Base-by-base conservation (phyloP, 2,113 vertebrate species). In the Marmota monax region DNA sequence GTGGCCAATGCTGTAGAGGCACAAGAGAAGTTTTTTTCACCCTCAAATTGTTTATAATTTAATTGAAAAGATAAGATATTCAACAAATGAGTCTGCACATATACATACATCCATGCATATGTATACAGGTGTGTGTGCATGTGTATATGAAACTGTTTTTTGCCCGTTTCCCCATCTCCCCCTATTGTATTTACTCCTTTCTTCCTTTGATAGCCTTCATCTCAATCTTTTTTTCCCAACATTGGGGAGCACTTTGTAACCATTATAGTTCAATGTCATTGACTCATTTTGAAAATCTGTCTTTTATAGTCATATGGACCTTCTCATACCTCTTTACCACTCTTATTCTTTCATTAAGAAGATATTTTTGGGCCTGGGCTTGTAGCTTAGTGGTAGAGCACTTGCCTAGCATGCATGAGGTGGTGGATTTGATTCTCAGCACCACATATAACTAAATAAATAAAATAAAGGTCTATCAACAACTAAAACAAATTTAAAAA, bases 271-370 rank as follows among this genome's bases (percentile, higher is more conserved):
- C 84, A 82, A 14, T 70, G 22, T 58, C 61, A 88, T 4, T 61
- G 37, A 87, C n/a, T 96, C 29, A 61, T 84, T 89, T 34, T 42
- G 27, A 61, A 95, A 93, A 10, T 39, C 32, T n/a, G 4, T 78
- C 42, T 89, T 76, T 77, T 73, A 69, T 16, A 78, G 37, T 78
- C 37, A 77, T 63, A 69, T 29, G 23, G 61, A 56, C 6, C 11
- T 69, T 4, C 42, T 92, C 34, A 92, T 51, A 51, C 34, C 23
- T 83, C 34, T 80, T 93, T n/a, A 51, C 22, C n/a, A 74, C 20
- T 63, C 94, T 77, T 72, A 45, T 58, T 77, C 9, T 78, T 76
- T 69, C 48, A 95, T 74, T 95, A 82, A 73, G 10, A 88, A 80
- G 29, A 91, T 12, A 45, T 74, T 78, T 77, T 70, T 86, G 25